Evolutionary conservation across 2,888 invertebrate species (phyloP), one percentile per base, ranked within the genome.

Genomic region (Aproaerema taeniolella): DNA sequence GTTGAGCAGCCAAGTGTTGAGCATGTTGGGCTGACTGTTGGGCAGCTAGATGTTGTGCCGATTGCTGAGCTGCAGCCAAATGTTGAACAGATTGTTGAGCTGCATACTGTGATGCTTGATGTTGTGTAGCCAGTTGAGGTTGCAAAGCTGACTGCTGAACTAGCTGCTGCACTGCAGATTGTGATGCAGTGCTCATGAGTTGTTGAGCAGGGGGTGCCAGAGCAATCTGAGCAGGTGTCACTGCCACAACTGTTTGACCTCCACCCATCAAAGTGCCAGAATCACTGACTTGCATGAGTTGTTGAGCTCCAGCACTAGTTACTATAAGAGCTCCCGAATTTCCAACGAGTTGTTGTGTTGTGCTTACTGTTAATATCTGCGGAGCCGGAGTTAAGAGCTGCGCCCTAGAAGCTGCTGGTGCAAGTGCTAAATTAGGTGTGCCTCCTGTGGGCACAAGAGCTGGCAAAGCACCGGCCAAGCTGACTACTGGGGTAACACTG

Each of bases 281-380:
- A 53, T 86, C 86, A 67, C 86, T 85, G 10, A 86, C 86, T 74
- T 86, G 86, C 86, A 86, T 85, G 3, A 86, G 52, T 55, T 86
- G 86, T 45, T 86, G 86, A 1, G 80, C 85, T 42, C 86, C 86
- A 45, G 86, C 86, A 71, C 86, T 86, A 20, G 86, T 86, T 2
- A 86, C 85, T 50, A 86, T 86, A 14, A 86, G 62, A 9, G 86
- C 71, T 31, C 86, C 86, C 38, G 86, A 86, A 50, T 85, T 86
- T 1, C 85, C 83, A n/a, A 86, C 67, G 12, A 86, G 63, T 47
- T 86, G 86, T 50, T 86, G 86, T 42, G 86, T 86, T 36, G 85
- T 86, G 50, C 86, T 86, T 5, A 86, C 86, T 42, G 85, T 81
- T 1, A 86, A 65, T 45, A 86, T 67, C 59, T 86, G 86, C 20